A percentile compares a stretch with the other conserved stretches of the same genome.
Conservation (phyloP, 2,797 vertebrate genomes). For the Picus viridis region DNA sequence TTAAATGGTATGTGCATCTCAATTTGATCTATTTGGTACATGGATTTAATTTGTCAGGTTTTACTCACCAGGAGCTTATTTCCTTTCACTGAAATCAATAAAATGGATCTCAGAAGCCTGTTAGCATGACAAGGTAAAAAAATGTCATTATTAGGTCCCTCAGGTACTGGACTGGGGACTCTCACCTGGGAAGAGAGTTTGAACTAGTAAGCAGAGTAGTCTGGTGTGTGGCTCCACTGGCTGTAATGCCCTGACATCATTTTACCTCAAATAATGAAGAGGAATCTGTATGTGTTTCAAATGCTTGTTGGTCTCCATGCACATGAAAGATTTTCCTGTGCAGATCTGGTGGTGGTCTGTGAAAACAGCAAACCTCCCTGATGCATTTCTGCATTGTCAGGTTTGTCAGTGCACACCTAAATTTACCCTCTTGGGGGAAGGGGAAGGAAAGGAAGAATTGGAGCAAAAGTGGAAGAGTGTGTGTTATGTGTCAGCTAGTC, state of each 20-base stretch:
- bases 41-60: slow-evolving; percentile 9
- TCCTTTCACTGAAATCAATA: background rate
- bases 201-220: background rate
- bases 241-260: background rate
- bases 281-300: background rate
- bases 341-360: background rate
- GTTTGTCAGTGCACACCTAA: background rate
- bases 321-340: background rate
- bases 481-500: background rate
- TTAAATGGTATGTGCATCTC: slow-evolving; percentile 71
- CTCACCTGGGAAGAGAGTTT: background rate
- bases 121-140: background rate
- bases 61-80: background rate
- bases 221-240: background rate
- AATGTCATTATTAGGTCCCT: background rate
- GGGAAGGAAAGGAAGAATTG: background rate
- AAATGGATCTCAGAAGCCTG: background rate
- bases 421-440: background rate
- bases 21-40: background rate
- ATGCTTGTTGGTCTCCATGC: accelerated
- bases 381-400: background rate
- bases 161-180: background rate
- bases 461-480: background rate
- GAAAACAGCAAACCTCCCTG: background rate
- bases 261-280: background rate